Evolutionary conservation across 2,797 vertebrate genomes (phyloP).

Genomic region (Acipenser transmontanus): DNA sequence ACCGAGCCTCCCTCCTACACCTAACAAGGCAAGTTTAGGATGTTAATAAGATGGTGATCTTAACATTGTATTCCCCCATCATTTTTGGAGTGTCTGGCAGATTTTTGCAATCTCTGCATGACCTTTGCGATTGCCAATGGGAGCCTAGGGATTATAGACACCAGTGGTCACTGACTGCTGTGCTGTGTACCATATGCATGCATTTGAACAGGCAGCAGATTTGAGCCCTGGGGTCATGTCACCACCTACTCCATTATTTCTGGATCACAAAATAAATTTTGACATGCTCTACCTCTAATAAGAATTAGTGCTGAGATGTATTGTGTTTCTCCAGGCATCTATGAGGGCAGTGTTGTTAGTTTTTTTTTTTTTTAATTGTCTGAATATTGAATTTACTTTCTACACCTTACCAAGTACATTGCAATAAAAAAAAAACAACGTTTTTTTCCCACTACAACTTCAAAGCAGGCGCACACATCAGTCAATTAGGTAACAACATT

Average conservation of each 20-base stretch:
- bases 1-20: not conserved
- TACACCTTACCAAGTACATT: no score
- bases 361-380: constrained; percentile 22
- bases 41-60: not conserved
- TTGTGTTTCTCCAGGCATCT: not conserved
- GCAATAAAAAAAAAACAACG: no score
- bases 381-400: no score
- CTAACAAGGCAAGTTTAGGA: not conserved
- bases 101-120: not conserved
- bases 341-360: constrained; percentile 7
- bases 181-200: constrained; percentile 41
- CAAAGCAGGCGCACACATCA: no score
- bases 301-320: constrained; percentile 44
- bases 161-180: not conserved
- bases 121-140: not conserved
- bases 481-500: no score
- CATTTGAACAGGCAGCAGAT: constrained; percentile 41
- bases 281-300: constrained; percentile 41
- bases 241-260: constrained; percentile 60
- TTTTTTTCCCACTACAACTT: no score
- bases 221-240: constrained; percentile 40
- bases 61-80: not conserved
- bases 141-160: not conserved
- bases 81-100: constrained; percentile 2
- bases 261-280: constrained; percentile 61